These are phyloP conservation scores for Hipposideros larvatus DNA, from an alignment of 2,797 vertebrate species.

Conservation along the genomic window DNA sequence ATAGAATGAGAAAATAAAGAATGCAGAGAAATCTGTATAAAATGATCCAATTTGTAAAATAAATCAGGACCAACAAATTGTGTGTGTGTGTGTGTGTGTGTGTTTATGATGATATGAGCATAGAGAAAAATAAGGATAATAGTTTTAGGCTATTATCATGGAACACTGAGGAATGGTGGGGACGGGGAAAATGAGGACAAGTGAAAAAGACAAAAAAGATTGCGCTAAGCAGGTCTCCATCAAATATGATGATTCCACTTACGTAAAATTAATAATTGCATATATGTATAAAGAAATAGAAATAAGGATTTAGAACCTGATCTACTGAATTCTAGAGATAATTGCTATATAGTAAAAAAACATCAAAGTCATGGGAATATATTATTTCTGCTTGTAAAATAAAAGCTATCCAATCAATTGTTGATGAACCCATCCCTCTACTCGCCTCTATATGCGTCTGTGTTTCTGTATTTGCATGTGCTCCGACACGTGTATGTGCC, in stretches of 20 bases:
- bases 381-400: slow-evolving; percentile 7
- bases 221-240: not conserved
- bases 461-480: not conserved
- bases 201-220: not conserved
- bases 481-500: not conserved
- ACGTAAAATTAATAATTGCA: not conserved
- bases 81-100: not conserved
- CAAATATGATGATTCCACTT: not conserved
- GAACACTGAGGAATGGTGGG: not conserved
- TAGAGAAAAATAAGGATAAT: not conserved
- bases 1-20: not conserved
- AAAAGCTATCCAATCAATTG: not conserved
- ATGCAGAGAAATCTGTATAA: slow-evolving; percentile 5
- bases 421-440: not conserved
- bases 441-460: not conserved
- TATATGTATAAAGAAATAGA: not conserved
- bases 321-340: not conserved
- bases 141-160: not conserved
- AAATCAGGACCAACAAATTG: not conserved
- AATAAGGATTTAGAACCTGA: not conserved
- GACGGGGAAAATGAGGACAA: not conserved
- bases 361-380: not conserved
- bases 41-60: slow-evolving; percentile 10
- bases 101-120: not conserved
- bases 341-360: not conserved